Conservation (phyloP, 2,113 vertebrate species). For the Trachemys scripta region DNA sequence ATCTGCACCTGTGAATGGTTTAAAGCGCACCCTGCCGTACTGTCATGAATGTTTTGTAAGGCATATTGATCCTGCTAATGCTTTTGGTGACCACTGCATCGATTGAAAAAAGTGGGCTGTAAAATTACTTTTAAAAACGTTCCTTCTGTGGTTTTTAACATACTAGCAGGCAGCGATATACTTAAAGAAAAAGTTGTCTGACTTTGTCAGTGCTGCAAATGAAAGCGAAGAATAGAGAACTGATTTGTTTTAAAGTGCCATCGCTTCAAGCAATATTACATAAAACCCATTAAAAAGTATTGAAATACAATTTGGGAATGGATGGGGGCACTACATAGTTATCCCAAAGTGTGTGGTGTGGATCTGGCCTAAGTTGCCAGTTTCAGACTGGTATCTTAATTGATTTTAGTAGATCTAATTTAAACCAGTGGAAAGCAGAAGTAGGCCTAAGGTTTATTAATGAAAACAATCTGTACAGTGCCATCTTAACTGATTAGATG, state of each 20-base stretch:
- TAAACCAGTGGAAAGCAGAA: neutral
- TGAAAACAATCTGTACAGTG: neutral
- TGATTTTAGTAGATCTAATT: neutral
- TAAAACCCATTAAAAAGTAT: constrained; percentile 58
- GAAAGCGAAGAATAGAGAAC: neutral
- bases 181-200: constrained; percentile 26
- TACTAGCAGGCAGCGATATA: neutral
- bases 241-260: constrained; percentile 1
- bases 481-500: neutral
- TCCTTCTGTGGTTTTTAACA: neutral
- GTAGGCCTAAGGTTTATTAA: neutral
- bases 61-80: neutral
- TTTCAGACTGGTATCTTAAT: neutral
- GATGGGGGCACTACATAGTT: constrained; percentile 53
- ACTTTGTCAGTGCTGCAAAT: neutral
- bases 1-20: neutral
- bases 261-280: constrained; percentile 4
- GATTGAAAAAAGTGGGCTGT: neutral
- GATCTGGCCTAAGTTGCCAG: neutral
- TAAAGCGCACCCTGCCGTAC: neutral
- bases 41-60: neutral
- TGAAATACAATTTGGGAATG: constrained; percentile 52
- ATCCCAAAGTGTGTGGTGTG: constrained; percentile 22
- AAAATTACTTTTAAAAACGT: neutral
- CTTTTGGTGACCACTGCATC: neutral